Evolutionary conservation across 2,888 invertebrate genomes (phyloP), one percentile per base, ranked within the genome.

Genomic region (Drosophila tanythrix): DNA sequence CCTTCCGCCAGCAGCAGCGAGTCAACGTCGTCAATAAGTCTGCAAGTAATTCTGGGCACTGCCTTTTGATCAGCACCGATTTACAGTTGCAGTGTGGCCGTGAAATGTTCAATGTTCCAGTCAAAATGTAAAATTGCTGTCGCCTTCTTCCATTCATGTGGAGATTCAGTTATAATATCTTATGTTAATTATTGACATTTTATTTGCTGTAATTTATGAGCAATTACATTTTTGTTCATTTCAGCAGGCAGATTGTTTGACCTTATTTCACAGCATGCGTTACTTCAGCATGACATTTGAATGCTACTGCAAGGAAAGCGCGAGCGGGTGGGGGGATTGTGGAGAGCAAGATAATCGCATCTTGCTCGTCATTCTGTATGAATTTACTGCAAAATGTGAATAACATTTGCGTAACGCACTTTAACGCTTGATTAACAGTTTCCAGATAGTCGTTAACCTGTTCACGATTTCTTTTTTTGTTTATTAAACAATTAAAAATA

Each of bases 1-100:
- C 83, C 74, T 88, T 89, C 86, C 90, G 83, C 61, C 82, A 71
- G 52, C 83, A 70, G 55, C 57, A 43, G 4, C 27, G 56, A 18
- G 57, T 15, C 38, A 35, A 51, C 35, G 73, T 50, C 76, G 81
- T 76, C 81, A 65, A 64, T 46, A 21, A 61, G 81, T 76, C 78
- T 81, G 77, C 52, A 57, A 46, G 46, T 15, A 46, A 15, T 46
- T 46, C 25, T 46, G 25, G 25, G 15, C 15, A 27, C 25, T 48
- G 58, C 35, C 43, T 46, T 58, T 58, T 35, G 36, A 21, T 43
- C 58, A 52, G 46, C 25, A 25, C 35, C 38, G n/a, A 8, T 15
- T n/a, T 33, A 33, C 27, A 27, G n/a, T 61, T 43, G 13, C n/a
- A 43, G 61, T 8, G 21, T 33, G 62, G 50, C 64, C 50, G 29